Evolutionary conservation across 2,888 invertebrate genomes (phyloP), one percentile per base, ranked within the genome.

Genomic region (Lypha dubia): DNA sequence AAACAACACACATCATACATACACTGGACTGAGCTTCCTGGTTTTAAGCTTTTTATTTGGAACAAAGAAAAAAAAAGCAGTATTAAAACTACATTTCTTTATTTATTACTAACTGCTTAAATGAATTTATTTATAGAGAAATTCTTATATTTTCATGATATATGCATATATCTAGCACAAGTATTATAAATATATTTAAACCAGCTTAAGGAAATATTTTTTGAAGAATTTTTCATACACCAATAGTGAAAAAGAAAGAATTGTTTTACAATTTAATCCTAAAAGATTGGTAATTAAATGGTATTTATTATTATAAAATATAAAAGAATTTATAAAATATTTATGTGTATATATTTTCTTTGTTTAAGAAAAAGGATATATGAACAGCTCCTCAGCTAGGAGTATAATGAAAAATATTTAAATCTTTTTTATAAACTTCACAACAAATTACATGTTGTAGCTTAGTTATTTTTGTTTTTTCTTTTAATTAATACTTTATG

Each of bases 11-110:
- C 49, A n/a, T n/a, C n/a, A n/a, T n/a, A n/a, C 22, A 22, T 22
- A 22, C 28, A 3, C 32, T 11, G 28, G 35, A 17, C 44, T n/a
- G n/a, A 63, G 65, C 32, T 65, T 75, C 13, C 32, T 65, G 65
- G 22, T 65, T 32, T 75, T 65, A 75, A 75, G 56, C 44, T 56
- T 46, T 22, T n/a, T n/a, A n/a, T n/a, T n/a, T n/a, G n/a, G n/a
- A n/a, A n/a, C n/a, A n/a, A n/a, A n/a, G n/a, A n/a, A n/a, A n/a
- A n/a, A 11, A 9, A 49, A 49, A 22, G 51, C 38, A 60, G 22
- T 38, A 20, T 81, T 53, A 38, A 70, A 62, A 56, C 35, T 46
- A 49, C 2, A 70, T 24, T 20, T 56, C 44, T 35, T 53, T 63
- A 20, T 35, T 46, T 46, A 11, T 20, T 53, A 22, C 73, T 73